Conservation (phyloP, 2,797 vertebrate species). For the Darevskia mixta region DNA sequence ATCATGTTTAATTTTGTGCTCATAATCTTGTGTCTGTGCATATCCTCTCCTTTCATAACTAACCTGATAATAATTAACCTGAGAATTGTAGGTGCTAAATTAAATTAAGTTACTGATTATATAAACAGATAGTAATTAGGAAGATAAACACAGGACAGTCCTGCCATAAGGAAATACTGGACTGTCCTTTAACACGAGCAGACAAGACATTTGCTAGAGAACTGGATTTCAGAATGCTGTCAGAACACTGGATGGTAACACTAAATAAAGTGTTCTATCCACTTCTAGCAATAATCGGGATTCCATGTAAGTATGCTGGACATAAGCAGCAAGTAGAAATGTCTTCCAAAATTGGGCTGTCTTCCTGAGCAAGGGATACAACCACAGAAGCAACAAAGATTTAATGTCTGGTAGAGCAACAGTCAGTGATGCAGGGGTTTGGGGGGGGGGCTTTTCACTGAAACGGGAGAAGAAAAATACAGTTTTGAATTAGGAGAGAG, state of each 20-base stretch:
- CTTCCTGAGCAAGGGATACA: not conserved
- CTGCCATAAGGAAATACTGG: not conserved
- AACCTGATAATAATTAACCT: constrained; percentile 42
- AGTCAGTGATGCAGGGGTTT: not conserved
- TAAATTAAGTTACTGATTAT: constrained; percentile 23
- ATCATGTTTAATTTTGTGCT: not conserved
- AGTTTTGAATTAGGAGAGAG: too few relatives aligned
- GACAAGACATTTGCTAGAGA: not conserved
- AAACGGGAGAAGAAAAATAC: not conserved
- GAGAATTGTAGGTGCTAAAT: constrained; percentile 15
- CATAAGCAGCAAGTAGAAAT: not conserved
- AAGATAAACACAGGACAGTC: constrained; percentile 16
- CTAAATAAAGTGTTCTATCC: constrained; percentile 77
- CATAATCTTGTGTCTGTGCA: not conserved
- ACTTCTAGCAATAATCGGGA: constrained; percentile 70
- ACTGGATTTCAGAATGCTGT: constrained; percentile 38
- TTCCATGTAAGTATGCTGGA: constrained; percentile 76
- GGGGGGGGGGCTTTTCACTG: too few relatives aligned
- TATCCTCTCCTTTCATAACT: not conserved
- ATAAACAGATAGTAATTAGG: not conserved
- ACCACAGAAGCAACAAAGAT: not conserved
- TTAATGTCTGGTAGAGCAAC: not conserved
- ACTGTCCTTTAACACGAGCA: not conserved
- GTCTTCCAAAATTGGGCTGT: not conserved
- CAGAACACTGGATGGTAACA: constrained; percentile 75